Evolutionary conservation across 2,113 vertebrate genomes (phyloP).

Genomic region (Amia ocellicauda): DNA sequence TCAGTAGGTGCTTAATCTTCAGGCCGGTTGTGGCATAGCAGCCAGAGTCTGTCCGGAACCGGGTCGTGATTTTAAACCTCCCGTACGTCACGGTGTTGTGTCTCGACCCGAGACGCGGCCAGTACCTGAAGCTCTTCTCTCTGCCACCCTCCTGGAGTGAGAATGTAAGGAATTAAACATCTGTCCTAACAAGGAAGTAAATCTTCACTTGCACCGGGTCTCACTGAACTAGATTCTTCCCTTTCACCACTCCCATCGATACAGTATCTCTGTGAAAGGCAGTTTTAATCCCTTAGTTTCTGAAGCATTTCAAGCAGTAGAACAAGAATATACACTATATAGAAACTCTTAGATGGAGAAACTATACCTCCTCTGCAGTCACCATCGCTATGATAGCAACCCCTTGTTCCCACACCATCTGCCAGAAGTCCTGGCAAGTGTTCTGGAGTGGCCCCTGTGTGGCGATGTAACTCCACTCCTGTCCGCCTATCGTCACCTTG

Average conservation of each 20-base stretch:
- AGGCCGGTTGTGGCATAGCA: slow-evolving; percentile 96
- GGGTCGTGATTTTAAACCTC: slow-evolving; percentile 92
- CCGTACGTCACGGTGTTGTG: slow-evolving; percentile 93
- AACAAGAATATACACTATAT: too few relatives aligned
- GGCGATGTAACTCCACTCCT: slow-evolving; percentile 94
- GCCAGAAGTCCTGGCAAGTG: slow-evolving; percentile 97
- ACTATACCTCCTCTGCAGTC: slow-evolving; percentile 85
- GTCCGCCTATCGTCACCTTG: slow-evolving; percentile 79
- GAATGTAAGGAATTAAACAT: too few relatives aligned
- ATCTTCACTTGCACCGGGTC: too few relatives aligned
- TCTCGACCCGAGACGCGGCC: slow-evolving; percentile 91
- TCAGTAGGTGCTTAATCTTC: slow-evolving; percentile 92
- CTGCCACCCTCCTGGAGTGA: slow-evolving; percentile 79
- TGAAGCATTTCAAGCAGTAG: too few relatives aligned
- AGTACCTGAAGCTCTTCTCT: slow-evolving; percentile 96
- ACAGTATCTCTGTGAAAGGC: too few relatives aligned
- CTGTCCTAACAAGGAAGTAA: too few relatives aligned
- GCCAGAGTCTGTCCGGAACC: slow-evolving; percentile 93
- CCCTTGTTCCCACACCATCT: slow-evolving; percentile 98
- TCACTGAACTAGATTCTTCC: too few relatives aligned
- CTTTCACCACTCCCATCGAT: too few relatives aligned
- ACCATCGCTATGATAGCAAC: slow-evolving; percentile 96
- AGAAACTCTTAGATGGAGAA: not conserved
- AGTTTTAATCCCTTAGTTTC: too few relatives aligned
- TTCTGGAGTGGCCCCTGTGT: slow-evolving; percentile 86